These are phyloP conservation scores for Ceratitis capitata DNA, from an alignment of 1,140 invertebrate species.

Conservation along the genomic window DNA sequence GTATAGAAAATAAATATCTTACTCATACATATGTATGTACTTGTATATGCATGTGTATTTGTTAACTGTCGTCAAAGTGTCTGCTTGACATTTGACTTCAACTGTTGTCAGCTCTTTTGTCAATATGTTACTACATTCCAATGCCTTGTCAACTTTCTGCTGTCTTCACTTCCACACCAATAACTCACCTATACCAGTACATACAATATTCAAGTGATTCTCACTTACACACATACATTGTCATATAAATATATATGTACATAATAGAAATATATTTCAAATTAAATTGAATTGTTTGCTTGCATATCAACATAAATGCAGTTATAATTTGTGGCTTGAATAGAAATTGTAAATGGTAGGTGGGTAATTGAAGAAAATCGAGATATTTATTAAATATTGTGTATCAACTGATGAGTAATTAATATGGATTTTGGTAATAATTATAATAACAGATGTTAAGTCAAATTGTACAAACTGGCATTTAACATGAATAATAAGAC, in stretches of 20 bases:
- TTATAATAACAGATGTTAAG: too few relatives aligned
- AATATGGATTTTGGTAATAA: too few relatives aligned
- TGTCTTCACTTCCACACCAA: neutral
- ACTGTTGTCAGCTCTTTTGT: neutral
- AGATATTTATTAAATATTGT: too few relatives aligned
- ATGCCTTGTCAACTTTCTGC: neutral
- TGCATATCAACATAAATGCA: neutral
- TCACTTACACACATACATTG: too few relatives aligned
- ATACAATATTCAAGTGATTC: too few relatives aligned
- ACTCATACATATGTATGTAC: neutral
- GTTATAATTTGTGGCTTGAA: neutral
- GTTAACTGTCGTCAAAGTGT: neutral
- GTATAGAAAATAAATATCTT: too few relatives aligned
- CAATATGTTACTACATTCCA: neutral
- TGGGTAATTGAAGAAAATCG: neutral
- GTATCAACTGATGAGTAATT: too few relatives aligned
- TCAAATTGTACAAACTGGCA: too few relatives aligned
- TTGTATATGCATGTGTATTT: neutral
- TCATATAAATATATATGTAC: neutral
- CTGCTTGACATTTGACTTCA: slow-evolving; percentile 10
- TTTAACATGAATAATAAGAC: too few relatives aligned
- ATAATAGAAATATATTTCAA: neutral
- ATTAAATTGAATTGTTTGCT: neutral
- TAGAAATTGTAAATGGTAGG: neutral
- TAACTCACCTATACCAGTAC: neutral